A percentile compares a stretch with the other conserved stretches of the same genome.
Conservation (phyloP, 2,888 invertebrate species). For the Venusia cambrica region DNA sequence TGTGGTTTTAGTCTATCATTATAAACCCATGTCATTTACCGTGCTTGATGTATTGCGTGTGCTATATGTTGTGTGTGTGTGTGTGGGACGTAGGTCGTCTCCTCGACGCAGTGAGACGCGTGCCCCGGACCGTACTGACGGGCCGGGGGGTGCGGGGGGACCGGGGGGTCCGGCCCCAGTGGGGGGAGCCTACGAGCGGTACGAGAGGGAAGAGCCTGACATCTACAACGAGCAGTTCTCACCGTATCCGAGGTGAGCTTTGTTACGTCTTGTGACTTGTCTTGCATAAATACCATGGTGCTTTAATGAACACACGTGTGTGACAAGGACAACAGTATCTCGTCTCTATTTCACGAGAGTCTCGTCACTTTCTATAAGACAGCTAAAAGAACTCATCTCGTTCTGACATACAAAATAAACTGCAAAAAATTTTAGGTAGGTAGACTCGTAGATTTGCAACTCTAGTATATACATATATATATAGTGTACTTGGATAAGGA, state of each 20-base stretch:
- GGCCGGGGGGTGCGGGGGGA: slow-evolving; percentile 22
- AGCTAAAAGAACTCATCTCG: too few species aligned
- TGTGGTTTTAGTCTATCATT: too few species aligned
- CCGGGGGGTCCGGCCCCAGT: slow-evolving; percentile 26
- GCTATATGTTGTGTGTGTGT: slow-evolving; percentile 29
- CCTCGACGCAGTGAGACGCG: slow-evolving; percentile 54
- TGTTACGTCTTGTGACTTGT: background rate
- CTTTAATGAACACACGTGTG: too few species aligned
- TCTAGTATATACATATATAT: too few species aligned
- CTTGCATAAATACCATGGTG: too few species aligned
- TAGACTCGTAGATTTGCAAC: too few species aligned
- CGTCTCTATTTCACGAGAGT: too few species aligned
- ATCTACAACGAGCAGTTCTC: slow-evolving; percentile 68
- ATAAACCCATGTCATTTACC: background rate
- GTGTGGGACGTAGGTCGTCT: slow-evolving; percentile 44
- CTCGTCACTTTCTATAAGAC: too few species aligned
- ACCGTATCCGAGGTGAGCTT: slow-evolving; percentile 56
- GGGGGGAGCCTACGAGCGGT: slow-evolving; percentile 52
- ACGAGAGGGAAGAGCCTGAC: slow-evolving; percentile 68
- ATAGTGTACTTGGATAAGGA: too few species aligned
- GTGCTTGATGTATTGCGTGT: slow-evolving; percentile 23
- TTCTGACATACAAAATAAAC: too few species aligned
- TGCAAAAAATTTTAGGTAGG: too few species aligned
- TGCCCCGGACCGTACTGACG: slow-evolving; percentile 27
- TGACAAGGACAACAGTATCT: too few species aligned